Base-by-base conservation (phyloP, 1,140 invertebrate species). In the Ceratosolen solmsi region DNA sequence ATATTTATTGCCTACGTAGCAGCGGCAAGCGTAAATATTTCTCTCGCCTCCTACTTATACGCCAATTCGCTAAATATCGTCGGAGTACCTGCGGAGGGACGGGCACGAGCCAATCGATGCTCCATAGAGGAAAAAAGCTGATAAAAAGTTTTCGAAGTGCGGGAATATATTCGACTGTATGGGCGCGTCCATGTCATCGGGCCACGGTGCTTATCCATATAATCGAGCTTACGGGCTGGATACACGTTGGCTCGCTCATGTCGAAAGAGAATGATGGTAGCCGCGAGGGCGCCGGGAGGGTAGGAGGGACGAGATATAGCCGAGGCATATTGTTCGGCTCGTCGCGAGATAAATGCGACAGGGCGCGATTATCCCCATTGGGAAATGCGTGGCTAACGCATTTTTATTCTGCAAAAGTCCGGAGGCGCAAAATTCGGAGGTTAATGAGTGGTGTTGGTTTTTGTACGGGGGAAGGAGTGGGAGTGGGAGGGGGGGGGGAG, bases 311-410 rank as follows among this genome's bases (percentile, higher is more conserved):
- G 56, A 38, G 41, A 25, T 36, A 30, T 38, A 54, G 20, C 33
- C 73, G 73, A 58, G 56, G 73, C 56, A 75, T 60, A 72, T 46
- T 65, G 74, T 49, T 38, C 49, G n/a, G 41, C 8, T 13, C 2
- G 46, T 33, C 33, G 77, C 77, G 77, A 71, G 65, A 79, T 72
- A 79, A 72, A 79, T 60, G 51, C 68, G 68, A 60, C 68, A 33
- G 78, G 17, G 27, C 13, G 68, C 78, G 51, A 72, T 72, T 72
- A 68, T 79, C 78, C 27, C 41, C 63, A 68, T 38, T 38, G 33
- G 30, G 63, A 65, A 65, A 36, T 9, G 0, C 63, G 33, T 54
- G 51, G 9, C 51, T 2, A 11, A 17, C 51, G 20, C 20, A 54
- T 63, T 63, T 63, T 63, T 33, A 33, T 63, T 20, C 13, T 46